Base-by-base conservation (phyloP, 2,888 invertebrate genomes). In the Hyposoter didymator region DNA sequence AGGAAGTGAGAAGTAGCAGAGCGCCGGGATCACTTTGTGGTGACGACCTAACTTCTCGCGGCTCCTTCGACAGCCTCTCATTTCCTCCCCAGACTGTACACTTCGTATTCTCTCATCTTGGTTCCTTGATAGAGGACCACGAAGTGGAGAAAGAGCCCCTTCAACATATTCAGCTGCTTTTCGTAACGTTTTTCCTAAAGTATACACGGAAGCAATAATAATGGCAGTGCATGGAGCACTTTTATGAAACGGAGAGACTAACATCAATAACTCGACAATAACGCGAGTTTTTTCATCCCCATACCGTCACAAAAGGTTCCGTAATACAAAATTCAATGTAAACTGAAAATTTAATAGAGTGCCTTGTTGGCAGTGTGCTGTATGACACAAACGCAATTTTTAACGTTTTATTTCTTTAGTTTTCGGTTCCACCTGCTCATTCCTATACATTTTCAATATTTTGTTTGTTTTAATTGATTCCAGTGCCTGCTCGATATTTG, bases 21-120 rank as follows among this genome's bases (percentile, higher is more conserved):
- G 82, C 39, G 49, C 17, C 64, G 75, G 64, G 66, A 59, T 72
- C 66, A 85, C 67, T 85, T 82, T 76, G 76, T 79, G 72, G 79
- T 72, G 66, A 64, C 52, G 39, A 55, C 62, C 49, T 62, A 84
- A 28, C 47, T 45, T 82, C 43, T 67, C 19, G n/a, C 14, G 55
- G 74, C 81, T 74, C 39, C 82, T 85, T 82, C 79, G 85, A 79
- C 66, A 82, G 70, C 55, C 70, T 66, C 79, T 67, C 66, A 70
- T 75, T 75, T 39, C 67, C 72, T 39, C 8, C 28, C 49, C 59
- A 76, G 78, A 82, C 72, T 76, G 82, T 47, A 32, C 28, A 45
- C 82, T 82, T 75, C 78, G 32, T 67, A 62, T 74, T 52, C 72
- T 70, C 79, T 79, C 72, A 39, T 81, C 75, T 72, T 66, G 45